phyloP scores from a whole-genome alignment of 2,113 vertebrate species.

The Hystrix brachyura region DNA sequence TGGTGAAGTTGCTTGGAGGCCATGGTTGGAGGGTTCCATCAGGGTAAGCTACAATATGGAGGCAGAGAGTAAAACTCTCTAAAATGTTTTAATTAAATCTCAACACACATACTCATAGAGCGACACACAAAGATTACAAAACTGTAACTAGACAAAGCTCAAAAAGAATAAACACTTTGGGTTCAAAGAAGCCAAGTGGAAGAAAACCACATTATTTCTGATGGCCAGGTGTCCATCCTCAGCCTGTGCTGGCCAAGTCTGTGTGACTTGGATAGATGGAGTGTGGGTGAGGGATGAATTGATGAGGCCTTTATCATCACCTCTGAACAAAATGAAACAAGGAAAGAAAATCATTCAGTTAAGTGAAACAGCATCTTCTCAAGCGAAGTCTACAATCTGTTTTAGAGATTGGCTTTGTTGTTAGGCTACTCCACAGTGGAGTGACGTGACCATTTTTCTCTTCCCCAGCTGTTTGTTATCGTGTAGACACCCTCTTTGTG shows the following conservation, averaged over 20 bases:
- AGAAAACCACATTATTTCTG: background rate
- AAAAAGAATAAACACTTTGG: background rate
- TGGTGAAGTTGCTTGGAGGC: background rate
- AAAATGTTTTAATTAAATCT: background rate
- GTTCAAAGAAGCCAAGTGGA: background rate
- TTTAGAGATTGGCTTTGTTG: background rate
- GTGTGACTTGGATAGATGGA: too few relatives aligned
- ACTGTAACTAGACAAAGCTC: background rate
- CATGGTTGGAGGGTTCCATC: background rate
- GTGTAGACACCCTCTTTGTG: conserved; percentile 14
- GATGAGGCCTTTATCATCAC: background rate
- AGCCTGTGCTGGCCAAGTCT: background rate
- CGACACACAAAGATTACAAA: background rate
- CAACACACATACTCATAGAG: background rate
- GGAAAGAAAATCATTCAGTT: background rate
- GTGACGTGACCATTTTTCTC: conserved; percentile 54
- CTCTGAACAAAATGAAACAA: conserved; percentile 23
- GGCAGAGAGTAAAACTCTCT: background rate
- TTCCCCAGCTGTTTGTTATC: conserved; percentile 48
- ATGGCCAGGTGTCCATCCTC: background rate
- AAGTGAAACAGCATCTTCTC: background rate
- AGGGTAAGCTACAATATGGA: background rate
- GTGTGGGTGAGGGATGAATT: background rate
- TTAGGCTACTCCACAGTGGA: background rate
- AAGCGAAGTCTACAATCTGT: background rate